phyloP scores from a whole-genome alignment of 2,797 vertebrate genomes.

The Falco novaeseelandiae region DNA sequence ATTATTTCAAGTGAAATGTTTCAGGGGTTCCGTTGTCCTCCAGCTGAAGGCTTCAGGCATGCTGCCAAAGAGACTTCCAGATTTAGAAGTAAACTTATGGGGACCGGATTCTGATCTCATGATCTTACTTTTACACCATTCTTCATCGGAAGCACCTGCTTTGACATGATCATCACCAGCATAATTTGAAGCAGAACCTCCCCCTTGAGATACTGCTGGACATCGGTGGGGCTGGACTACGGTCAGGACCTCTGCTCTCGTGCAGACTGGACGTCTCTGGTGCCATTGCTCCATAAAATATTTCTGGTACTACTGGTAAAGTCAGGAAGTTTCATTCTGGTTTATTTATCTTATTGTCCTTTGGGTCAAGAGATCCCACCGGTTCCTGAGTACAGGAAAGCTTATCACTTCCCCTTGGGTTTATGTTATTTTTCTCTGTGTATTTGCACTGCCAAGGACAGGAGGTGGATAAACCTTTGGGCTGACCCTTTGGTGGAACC shows the following conservation, averaged over 20 bases:
- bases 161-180: rapidly evolving
- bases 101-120: neutral
- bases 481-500: neutral
- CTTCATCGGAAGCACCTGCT: neutral
- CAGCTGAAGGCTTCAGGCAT: neutral
- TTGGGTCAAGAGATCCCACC: neutral
- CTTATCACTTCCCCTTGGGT: neutral
- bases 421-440: neutral
- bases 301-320: neutral
- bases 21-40: neutral
- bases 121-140: neutral
- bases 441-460: neutral
- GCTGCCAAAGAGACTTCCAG: neutral
- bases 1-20: neutral
- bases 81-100: neutral
- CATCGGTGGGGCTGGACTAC: rapidly evolving
- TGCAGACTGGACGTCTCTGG: neutral
- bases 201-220: neutral
- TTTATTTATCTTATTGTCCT: neutral
- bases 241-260: neutral
- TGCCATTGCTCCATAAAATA: neutral
- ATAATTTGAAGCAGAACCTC: neutral
- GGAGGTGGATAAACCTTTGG: neutral
- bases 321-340: neutral
- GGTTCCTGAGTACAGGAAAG: neutral